Evolutionary conservation across 1,140 invertebrate genomes (phyloP).

Genomic region (Sogatella furcifera): DNA sequence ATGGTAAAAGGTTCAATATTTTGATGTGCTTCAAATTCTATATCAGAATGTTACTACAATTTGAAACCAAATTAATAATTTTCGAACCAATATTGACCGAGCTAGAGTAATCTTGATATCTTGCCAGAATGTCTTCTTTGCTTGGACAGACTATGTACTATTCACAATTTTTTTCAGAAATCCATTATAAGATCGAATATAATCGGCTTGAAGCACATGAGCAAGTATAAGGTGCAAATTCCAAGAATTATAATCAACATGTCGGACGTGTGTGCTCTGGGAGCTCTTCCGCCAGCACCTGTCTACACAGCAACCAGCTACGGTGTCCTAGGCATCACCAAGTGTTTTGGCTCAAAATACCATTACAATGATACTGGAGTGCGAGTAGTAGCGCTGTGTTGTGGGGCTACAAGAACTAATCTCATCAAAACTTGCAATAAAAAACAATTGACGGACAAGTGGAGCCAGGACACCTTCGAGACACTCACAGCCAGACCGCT

Average conservation of each 20-base stretch:
- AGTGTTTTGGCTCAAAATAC: slow-evolving; percentile 46
- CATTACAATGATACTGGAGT: slow-evolving; percentile 37
- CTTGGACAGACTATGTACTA: no score
- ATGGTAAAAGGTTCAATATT: no score
- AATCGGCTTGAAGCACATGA: slow-evolving; percentile 53
- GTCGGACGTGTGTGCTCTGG: slow-evolving; percentile 47
- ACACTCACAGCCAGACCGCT: background rate
- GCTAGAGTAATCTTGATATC: no score
- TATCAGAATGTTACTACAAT: no score
- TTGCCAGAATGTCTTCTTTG: no score
- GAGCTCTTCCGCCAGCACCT: slow-evolving; percentile 52
- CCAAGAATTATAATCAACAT: slow-evolving; percentile 51
- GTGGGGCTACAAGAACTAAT: slow-evolving; percentile 37
- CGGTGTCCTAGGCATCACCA: slow-evolving; percentile 55
- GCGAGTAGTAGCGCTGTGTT: slow-evolving; percentile 39
- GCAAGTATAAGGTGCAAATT: slow-evolving; percentile 50
- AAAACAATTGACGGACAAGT: slow-evolving; percentile 37
- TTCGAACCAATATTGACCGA: no score
- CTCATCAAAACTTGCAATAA: slow-evolving; percentile 35
- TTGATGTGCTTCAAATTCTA: no score
- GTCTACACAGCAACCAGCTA: slow-evolving; percentile 64
- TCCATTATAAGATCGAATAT: slow-evolving; percentile 55
- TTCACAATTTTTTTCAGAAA: slow-evolving; percentile 37
- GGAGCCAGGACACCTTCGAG: background rate
- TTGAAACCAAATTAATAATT: no score